A percentile compares a stretch with the other conserved stretches of the same genome.
Evolutionary conservation across 1,140 invertebrate genomes (phyloP).

Genomic region (Brachionus sp.): DNA sequence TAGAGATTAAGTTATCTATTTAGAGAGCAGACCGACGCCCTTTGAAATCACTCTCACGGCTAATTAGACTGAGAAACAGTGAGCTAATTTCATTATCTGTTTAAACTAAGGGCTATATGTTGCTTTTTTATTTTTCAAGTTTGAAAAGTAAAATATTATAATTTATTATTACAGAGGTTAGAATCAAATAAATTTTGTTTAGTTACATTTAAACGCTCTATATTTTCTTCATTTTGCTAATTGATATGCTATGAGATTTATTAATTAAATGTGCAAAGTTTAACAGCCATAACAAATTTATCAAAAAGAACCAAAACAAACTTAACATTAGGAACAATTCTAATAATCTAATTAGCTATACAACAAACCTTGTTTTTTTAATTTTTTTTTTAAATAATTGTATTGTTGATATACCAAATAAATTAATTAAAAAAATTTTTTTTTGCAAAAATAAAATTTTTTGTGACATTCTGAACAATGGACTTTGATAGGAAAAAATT

Average conservation of each 20-base stretch:
- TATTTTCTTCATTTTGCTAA: not conserved
- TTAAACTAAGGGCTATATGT: not conserved
- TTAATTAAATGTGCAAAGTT: not conserved
- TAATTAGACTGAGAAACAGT: not conserved
- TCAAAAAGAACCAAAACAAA: not conserved
- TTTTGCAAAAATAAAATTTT: no score
- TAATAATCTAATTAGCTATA: no score
- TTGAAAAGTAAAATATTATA: not conserved
- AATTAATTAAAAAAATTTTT: no score
- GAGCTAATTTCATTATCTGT: not conserved
- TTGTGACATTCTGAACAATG: no score
- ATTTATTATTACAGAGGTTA: slow-evolving; percentile 4
- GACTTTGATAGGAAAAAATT: no score
- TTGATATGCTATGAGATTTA: not conserved
- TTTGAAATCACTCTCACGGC: not conserved
- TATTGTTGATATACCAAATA: no score
- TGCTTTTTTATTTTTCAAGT: not conserved
- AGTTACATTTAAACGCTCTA: not conserved
- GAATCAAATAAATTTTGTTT: not conserved
- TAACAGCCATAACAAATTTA: not conserved
- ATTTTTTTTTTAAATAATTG: no score
- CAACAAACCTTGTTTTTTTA: not conserved
- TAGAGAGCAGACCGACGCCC: not conserved
- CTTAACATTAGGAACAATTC: not conserved
- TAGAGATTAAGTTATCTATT: not conserved